Evolutionary conservation across 2,113 vertebrate genomes (phyloP), one percentile per base, ranked within the genome.

Genomic region (Tragulus kanchil): DNA sequence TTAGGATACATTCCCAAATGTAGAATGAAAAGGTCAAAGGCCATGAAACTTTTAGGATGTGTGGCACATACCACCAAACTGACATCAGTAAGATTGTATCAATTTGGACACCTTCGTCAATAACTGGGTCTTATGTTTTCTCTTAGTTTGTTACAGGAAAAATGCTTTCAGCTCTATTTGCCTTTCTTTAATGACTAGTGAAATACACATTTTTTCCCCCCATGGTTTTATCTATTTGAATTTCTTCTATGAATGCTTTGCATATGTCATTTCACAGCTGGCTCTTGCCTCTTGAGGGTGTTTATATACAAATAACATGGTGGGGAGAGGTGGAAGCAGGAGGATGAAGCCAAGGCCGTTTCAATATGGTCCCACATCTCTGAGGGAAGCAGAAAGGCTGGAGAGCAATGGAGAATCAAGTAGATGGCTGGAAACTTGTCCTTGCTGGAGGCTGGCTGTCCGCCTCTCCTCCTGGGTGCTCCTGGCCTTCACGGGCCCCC

Each of bases 151-250:
- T 67, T 62, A 61, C 67, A 26, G 59, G 31, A 31, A 96, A 97
- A 92, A 83, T 36, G 42, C 56, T 89, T 94, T 48, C 48, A 81
- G 21, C 14, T 15, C 13, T 81, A 75, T 82, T 67, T 87, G 67
- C 45, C 26, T 82, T 92, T 88, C 52, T 96, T 93, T 79, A 95
- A 91, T 96, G 94, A 96, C 73, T 95, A 97, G 93, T 4, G 19
- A 96, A 75, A 26, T 54, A 85, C 48, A 62, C n/a, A 14, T 16
- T 85, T 83, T 69, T 78, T 48, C n/a, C n/a, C n/a, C 12, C 48
- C 86, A 93, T 73, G 48, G 36, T 77, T 96, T 91, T 83, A 93
- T 17, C 62, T 48, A 78, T 85, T 50, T 65, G 56, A 59, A 64
- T 90, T 94, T 95, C 59, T 84, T 89, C 73, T 92, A 83, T 64